Conservation (phyloP, 2,797 vertebrate genomes). For the Myotis myotis region DNA sequence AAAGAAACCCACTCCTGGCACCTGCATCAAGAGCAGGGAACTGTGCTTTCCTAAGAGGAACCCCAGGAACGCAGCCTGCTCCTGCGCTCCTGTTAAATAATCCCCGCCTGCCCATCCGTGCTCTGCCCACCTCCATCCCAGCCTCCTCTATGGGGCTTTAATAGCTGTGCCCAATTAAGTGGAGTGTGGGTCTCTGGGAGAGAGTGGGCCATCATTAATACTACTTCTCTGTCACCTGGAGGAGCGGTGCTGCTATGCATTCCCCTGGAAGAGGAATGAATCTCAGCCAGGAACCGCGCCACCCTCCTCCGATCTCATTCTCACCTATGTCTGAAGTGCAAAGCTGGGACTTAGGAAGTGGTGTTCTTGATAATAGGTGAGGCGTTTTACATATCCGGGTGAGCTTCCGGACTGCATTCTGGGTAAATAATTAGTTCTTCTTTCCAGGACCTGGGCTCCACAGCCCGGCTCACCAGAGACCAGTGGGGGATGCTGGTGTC, state of each 20-base stretch:
- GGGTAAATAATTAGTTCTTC: constrained; percentile 22
- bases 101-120: neutral
- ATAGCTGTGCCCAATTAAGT: neutral
- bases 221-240: neutral
- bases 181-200: neutral
- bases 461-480: neutral
- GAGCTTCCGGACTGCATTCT: neutral
- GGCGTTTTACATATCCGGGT: constrained; percentile 17
- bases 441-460: neutral
- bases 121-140: neutral
- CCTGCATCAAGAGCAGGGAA: neutral
- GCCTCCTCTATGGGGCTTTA: neutral
- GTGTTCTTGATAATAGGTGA: neutral
- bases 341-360: neutral
- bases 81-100: neutral
- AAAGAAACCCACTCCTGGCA: neutral
- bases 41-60: neutral
- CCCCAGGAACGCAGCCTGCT: neutral
- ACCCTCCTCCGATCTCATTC: constrained; percentile 7
- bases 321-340: constrained; percentile 12
- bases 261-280: neutral
- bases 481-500: fast-evolving
- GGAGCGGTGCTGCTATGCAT: neutral
- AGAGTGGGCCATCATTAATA: neutral
- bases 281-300: neutral